phyloP scores from a whole-genome alignment of 1,140 invertebrate genomes.

The Pogonus chalceus region DNA sequence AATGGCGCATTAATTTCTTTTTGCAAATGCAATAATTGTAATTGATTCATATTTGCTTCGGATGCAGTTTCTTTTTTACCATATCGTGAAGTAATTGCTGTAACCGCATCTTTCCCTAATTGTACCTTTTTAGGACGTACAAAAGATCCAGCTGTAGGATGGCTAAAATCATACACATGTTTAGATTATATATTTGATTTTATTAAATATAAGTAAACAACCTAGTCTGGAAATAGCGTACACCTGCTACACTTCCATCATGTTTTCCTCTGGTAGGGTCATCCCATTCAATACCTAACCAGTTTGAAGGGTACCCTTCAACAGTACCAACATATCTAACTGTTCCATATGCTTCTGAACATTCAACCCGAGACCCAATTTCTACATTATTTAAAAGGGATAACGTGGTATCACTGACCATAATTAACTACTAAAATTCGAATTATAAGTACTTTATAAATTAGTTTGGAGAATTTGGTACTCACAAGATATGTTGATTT shows the following conservation, averaged over 20 bases:
- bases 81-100: constrained; percentile 65
- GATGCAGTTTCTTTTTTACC: constrained; percentile 50
- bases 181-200: constrained; percentile 15
- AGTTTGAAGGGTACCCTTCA: constrained; percentile 47
- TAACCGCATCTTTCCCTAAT: constrained; percentile 54
- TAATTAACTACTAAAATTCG: too few species aligned
- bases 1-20: constrained; percentile 63
- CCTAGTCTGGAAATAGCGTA: constrained; percentile 73
- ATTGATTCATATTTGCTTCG: constrained; percentile 44
- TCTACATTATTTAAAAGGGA: background rate
- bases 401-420: background rate
- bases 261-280: constrained; percentile 79
- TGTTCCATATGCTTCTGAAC: constrained; percentile 34
- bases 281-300: constrained; percentile 94
- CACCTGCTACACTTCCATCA: constrained; percentile 70
- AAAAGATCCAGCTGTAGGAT: constrained; percentile 72
- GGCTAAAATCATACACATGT: constrained; percentile 30
- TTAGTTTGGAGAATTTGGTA: too few species aligned
- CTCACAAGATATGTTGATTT: too few species aligned
- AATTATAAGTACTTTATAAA: too few species aligned
- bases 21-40: constrained; percentile 50
- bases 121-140: constrained; percentile 70
- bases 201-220: too few species aligned
- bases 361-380: constrained; percentile 27
- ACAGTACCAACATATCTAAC: constrained; percentile 41